phyloP scores from a whole-genome alignment of 2,113 vertebrate species.

The Mesembrinibis cayennensis region DNA sequence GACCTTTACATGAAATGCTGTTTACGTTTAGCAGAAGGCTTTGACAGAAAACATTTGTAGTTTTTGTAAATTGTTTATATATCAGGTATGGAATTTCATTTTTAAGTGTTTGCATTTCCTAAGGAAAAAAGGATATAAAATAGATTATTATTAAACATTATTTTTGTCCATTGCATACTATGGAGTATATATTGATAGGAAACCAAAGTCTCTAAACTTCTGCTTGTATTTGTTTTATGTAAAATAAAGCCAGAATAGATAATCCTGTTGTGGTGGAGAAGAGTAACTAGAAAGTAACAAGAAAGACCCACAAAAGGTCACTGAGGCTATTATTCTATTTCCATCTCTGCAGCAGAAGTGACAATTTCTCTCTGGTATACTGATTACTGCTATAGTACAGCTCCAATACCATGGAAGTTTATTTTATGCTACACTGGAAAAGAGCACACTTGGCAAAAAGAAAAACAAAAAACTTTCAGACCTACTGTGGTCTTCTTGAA shows the following conservation, averaged over 20 bases:
- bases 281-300: background rate
- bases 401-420: background rate
- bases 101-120: background rate
- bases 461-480: background rate
- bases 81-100: background rate
- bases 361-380: background rate
- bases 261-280: background rate
- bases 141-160: background rate
- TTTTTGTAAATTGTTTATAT: background rate
- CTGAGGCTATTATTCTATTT: background rate
- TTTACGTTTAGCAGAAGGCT: background rate
- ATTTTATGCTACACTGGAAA: background rate
- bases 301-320: background rate
- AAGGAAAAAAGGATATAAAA: background rate
- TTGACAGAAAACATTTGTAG: background rate
- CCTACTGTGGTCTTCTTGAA: background rate
- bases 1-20: background rate
- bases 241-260: background rate
- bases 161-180: background rate
- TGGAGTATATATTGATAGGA: background rate
- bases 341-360: background rate
- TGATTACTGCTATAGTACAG: background rate
- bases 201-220: background rate
- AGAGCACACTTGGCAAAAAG: background rate
- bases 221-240: background rate